Evolutionary conservation across 2,888 invertebrate genomes (phyloP), one percentile per base, ranked within the genome.

Genomic region (Clitarchus hookeri): DNA sequence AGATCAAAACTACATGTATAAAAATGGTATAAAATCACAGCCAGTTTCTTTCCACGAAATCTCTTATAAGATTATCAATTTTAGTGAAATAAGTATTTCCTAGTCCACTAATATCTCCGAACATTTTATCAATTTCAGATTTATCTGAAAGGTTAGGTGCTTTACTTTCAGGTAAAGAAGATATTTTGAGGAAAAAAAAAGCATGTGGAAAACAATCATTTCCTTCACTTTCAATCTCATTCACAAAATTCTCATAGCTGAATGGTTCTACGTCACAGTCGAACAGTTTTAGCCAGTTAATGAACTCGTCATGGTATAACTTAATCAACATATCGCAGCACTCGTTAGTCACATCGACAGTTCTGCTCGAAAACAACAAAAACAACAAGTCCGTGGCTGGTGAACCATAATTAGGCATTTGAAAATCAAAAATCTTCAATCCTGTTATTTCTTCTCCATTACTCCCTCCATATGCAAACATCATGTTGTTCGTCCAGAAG

Each of bases 401-500:
- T 9, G 93, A 93, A 78, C 92, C 91, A 87, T 93, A 93, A n/a
- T 92, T 89, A 82, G 93, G 92, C 53, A 94, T 91, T 90, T 94
- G 94, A 87, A 94, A 93, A 88, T 94, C 94, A 0, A 94, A 91
- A 83, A 94, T 92, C 90, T 94, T 94, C 6, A 94, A 90, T 87
- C 92, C 91, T 0, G 91, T 89, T 0, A 93, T 92, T n/a, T 90
- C 36, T 16, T 23, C 65, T 13, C 82, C 85, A 44, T 77, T 36
- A 12, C 87, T 36, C 48, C 88, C 89, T 90, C 93, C 92, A 86
- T 91, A 91, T 85, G 92, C 90, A 23, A 94, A 90, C 92, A 94
- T 92, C 0, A 94, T 91, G 88, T 94, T 94, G 89, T 94, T 94
- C 23, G 93, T 92, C 94, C 94, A 94, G 84, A 93, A 92, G 89